Evolutionary conservation across 2,888 invertebrate species (phyloP).

Genomic region (Cheilosia pagana): DNA sequence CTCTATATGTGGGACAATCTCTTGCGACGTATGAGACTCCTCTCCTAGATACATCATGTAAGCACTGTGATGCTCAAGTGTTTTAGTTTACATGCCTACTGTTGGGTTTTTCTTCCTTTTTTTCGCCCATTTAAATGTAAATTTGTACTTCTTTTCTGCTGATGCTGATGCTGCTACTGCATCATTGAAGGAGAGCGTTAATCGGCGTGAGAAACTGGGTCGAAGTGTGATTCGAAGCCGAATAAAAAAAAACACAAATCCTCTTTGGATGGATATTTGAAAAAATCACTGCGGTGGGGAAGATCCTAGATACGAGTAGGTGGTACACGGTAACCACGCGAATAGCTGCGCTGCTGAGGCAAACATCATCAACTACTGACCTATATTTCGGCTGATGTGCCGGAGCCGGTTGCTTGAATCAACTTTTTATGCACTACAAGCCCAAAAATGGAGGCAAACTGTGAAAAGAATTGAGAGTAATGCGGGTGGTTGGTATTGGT

Average conservation of each 20-base stretch:
- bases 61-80: slow-evolving; percentile 49
- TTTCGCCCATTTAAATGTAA: slow-evolving; percentile 11
- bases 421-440: slow-evolving; percentile 49
- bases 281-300: slow-evolving; percentile 39
- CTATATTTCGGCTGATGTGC: slow-evolving; percentile 44
- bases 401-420: slow-evolving; percentile 62
- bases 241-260: slow-evolving; percentile 39
- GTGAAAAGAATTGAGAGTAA: slow-evolving; percentile 62
- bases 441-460: slow-evolving; percentile 53
- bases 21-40: slow-evolving; percentile 58
- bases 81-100: slow-evolving; percentile 70
- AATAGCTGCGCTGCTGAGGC: slow-evolving; percentile 32
- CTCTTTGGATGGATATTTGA: slow-evolving; percentile 42
- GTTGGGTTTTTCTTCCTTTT: slow-evolving; percentile 13
- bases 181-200: slow-evolving; percentile 61
- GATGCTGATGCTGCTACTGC: slow-evolving; percentile 24
- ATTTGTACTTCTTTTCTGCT: slow-evolving; percentile 39
- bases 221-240: slow-evolving; percentile 69
- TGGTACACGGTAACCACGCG: background rate
- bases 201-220: slow-evolving; percentile 72
- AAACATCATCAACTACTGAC: slow-evolving; percentile 70
- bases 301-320: slow-evolving; percentile 51
- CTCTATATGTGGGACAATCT: slow-evolving; percentile 62
- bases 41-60: slow-evolving; percentile 71
- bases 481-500: background rate